These are phyloP conservation scores for Aythya fuligula DNA, from an alignment of 2,797 vertebrate species.

Conservation along the genomic window DNA sequence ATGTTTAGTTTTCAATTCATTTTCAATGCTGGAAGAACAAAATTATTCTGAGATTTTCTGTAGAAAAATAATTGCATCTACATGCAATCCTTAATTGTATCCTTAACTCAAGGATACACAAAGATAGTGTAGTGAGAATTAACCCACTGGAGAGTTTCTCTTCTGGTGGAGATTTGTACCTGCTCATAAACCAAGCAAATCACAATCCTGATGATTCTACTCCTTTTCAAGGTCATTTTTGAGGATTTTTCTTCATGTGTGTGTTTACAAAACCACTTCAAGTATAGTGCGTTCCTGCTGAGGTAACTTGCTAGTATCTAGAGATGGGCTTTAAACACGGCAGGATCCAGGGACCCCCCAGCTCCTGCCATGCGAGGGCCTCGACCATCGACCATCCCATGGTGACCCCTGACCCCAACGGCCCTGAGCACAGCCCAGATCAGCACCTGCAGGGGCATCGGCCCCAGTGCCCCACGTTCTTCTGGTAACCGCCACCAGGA, in stretches of 20 bases:
- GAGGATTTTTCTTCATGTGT: background rate
- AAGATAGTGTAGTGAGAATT: background rate
- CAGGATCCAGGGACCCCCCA: background rate
- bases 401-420: no score
- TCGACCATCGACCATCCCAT: background rate
- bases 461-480: background rate
- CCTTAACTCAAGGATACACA: background rate
- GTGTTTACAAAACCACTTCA: background rate
- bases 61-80: background rate
- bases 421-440: background rate
- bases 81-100: background rate
- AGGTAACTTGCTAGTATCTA: background rate
- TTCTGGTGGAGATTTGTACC: background rate
- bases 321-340: background rate
- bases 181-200: background rate
- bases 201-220: background rate
- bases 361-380: background rate
- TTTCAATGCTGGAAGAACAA: background rate
- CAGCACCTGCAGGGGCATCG: background rate
- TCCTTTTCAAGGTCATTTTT: background rate
- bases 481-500: background rate
- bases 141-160: background rate
- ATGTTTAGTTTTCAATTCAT: background rate
- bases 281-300: accelerated
- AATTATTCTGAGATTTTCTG: background rate